phyloP scores from a whole-genome alignment of 2,113 vertebrate species.

The Galbula dea region DNA sequence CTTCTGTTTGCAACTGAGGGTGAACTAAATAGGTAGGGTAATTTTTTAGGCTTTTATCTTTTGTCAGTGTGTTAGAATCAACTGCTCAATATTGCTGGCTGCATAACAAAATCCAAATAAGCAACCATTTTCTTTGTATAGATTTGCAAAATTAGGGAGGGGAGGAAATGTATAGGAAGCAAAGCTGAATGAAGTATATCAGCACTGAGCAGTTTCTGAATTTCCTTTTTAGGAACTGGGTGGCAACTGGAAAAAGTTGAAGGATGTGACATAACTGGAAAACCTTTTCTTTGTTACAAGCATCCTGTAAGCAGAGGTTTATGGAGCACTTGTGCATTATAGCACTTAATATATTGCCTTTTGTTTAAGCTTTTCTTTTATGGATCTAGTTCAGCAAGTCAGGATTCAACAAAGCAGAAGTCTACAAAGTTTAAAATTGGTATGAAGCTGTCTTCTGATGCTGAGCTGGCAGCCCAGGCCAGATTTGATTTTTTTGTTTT shows the following conservation, averaged over 20 bases:
- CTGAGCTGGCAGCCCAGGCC: neutral
- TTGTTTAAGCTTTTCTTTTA: neutral
- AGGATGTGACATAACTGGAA: neutral
- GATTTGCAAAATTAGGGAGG: neutral
- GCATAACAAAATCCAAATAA: neutral
- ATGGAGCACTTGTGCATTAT: neutral
- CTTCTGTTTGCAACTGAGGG: neutral
- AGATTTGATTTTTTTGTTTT: neutral
- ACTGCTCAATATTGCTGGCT: neutral
- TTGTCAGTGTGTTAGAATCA: neutral
- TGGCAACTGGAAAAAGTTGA: constrained; percentile 2
- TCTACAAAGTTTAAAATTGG: neutral
- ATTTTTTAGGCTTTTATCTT: neutral
- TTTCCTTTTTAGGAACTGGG: neutral
- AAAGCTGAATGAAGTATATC: neutral
- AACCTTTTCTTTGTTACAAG: neutral
- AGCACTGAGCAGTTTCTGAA: neutral
- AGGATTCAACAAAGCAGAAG: neutral
- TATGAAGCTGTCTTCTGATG: neutral
- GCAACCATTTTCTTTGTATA: neutral
- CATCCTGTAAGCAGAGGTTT: constrained; percentile 12
- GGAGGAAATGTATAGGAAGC: neutral
- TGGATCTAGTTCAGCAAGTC: neutral
- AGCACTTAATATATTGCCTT: neutral
- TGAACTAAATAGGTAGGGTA: neutral